Conservation (phyloP, 2,113 vertebrate genomes). For the Octodon degus region DNA sequence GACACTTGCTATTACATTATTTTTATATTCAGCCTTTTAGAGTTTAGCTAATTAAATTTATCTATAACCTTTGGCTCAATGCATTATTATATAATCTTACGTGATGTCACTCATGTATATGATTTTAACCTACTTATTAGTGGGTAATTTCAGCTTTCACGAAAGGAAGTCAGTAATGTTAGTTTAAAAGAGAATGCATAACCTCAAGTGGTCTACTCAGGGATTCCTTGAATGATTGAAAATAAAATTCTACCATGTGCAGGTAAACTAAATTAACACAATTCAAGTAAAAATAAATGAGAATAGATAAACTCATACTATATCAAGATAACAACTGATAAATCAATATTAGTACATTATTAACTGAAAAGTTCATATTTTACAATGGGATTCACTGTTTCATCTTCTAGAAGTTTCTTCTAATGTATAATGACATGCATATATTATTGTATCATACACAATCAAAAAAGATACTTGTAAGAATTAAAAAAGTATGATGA, state of each 20-base stretch:
- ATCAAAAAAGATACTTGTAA: neutral
- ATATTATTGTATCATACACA: neutral
- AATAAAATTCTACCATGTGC: neutral
- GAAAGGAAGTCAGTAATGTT: neutral
- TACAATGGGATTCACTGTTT: neutral
- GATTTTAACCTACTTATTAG: neutral
- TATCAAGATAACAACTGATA: neutral
- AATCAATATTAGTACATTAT: neutral
- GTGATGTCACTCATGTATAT: neutral
- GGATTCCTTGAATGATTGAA: neutral
- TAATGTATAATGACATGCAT: neutral
- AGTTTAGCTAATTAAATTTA: neutral
- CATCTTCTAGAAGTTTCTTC: neutral
- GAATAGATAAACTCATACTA: neutral
- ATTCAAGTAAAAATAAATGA: neutral
- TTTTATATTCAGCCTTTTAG: neutral
- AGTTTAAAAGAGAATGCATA: neutral
- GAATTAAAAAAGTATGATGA: neutral
- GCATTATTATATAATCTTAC: neutral
- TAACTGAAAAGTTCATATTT: neutral
- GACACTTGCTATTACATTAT: neutral
- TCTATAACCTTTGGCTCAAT: neutral
- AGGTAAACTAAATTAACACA: neutral
- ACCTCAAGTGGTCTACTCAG: neutral
- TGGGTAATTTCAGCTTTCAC: constrained; percentile 7